Conservation (phyloP, 1,140 invertebrate genomes). For the Physella acuta region DNA sequence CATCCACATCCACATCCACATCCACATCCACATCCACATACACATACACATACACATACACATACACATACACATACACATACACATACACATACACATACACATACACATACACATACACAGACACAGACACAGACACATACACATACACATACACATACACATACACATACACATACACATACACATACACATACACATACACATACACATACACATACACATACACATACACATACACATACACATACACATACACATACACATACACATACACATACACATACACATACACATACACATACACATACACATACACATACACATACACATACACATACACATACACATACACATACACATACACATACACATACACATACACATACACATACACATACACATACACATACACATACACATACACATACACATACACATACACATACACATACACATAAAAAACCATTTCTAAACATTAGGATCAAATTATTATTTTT, state of each 20-base stretch:
- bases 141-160: constrained; percentile 4
- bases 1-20: neutral
- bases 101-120: constrained; percentile 4
- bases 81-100: constrained; percentile 4
- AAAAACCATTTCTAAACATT: neutral
- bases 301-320: constrained; percentile 4
- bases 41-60: constrained; percentile 4
- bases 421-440: constrained; percentile 4
- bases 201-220: constrained; percentile 4
- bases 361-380: constrained; percentile 4
- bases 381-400: constrained; percentile 4
- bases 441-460: constrained; percentile 1
- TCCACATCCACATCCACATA: neutral
- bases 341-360: constrained; percentile 4
- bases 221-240: constrained; percentile 4
- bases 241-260: constrained; percentile 4
- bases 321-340: constrained; percentile 4
- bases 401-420: constrained; percentile 4
- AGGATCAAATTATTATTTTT: too few relatives aligned
- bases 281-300: constrained; percentile 4
- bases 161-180: constrained; percentile 4
- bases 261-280: constrained; percentile 4
- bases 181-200: constrained; percentile 4
- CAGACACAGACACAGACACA: neutral
- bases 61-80: constrained; percentile 4